A percentile compares a stretch with the other conserved stretches of the same genome.
Conservation (phyloP, 1,140 invertebrate genomes). For the Stenopsyche tienmushanensis region DNA sequence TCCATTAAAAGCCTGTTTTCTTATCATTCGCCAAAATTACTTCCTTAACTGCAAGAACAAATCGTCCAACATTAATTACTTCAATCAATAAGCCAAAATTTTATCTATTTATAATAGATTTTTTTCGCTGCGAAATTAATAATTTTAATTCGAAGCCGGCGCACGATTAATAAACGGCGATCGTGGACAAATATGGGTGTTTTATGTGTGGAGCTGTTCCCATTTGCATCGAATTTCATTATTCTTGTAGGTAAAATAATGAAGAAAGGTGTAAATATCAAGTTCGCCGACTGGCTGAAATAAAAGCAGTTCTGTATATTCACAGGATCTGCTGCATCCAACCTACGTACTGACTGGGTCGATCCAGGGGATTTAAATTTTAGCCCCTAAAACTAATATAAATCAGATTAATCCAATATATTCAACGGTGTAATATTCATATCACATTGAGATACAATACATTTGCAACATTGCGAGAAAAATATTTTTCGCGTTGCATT, state of each 20-base stretch:
- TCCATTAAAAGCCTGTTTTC: no score
- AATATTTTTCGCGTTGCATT: no score
- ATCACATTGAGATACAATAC: no score
- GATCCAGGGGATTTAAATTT: neutral
- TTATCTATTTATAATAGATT: constrained; percentile 1
- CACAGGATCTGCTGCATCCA: neutral
- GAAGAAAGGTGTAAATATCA: constrained; percentile 36
- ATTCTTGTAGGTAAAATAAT: constrained; percentile 31
- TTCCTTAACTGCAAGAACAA: no score
- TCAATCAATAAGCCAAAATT: no score
- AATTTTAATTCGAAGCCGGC: neutral
- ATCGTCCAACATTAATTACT: no score
- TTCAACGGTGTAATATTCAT: no score
- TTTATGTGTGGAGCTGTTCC: neutral
- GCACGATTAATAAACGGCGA: neutral
- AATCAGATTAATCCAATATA: no score
- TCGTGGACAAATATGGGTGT: neutral
- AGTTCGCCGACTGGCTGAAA: constrained; percentile 34
- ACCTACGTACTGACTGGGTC: neutral
- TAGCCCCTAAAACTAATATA: no score
- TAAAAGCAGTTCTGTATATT: constrained; percentile 19
- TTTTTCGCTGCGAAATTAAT: neutral
- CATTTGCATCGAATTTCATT: constrained; percentile 40
- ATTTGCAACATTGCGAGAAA: no score
- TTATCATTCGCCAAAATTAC: no score